These are phyloP conservation scores for Cryptoblepharus egeriae DNA, from an alignment of 2,797 vertebrate species.

Conservation along the genomic window DNA sequence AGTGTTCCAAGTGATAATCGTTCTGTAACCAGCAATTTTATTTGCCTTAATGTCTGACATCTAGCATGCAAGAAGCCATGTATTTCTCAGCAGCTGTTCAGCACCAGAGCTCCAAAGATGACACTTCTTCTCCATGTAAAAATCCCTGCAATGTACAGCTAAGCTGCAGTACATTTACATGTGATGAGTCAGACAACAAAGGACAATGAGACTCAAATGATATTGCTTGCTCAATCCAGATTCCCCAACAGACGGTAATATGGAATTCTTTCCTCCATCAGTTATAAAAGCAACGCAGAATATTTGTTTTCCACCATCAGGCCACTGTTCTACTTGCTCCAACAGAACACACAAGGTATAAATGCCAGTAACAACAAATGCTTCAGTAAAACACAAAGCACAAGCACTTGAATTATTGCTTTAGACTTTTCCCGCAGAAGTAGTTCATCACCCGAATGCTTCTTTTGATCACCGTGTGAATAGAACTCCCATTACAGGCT, in stretches of 20 bases:
- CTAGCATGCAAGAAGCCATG: slow-evolving; percentile 50
- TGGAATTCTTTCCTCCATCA: slow-evolving; percentile 66
- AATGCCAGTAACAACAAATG: slow-evolving; percentile 60
- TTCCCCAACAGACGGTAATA: slow-evolving; percentile 56
- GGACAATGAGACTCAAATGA: slow-evolving; percentile 76
- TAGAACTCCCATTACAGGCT: slow-evolving; percentile 74
- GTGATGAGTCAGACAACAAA: slow-evolving; percentile 77
- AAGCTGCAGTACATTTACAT: slow-evolving; percentile 77
- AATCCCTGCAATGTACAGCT: slow-evolving; percentile 71
- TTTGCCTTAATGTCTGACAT: slow-evolving; percentile 46
- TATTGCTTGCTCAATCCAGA: slow-evolving; percentile 67
- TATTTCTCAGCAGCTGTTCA: slow-evolving; percentile 59
- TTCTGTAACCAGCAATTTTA: slow-evolving; percentile 63
- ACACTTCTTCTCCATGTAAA: slow-evolving; percentile 66
- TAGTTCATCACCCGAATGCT: slow-evolving; percentile 74
- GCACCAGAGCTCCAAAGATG: slow-evolving; percentile 57
- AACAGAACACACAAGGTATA: slow-evolving; percentile 49
- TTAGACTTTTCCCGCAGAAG: slow-evolving; percentile 64
- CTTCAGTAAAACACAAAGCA: slow-evolving; percentile 67
- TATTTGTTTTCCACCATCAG: slow-evolving; percentile 54
- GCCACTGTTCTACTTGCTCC: slow-evolving; percentile 67
- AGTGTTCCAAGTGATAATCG: slow-evolving; percentile 60
- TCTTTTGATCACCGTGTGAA: slow-evolving; percentile 75
- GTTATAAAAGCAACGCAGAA: slow-evolving; percentile 55
- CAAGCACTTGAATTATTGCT: slow-evolving; percentile 73